Evolutionary conservation across 2,888 invertebrate species (phyloP), one percentile per base, ranked within the genome.

Genomic region (Tuberolachnus salignus): DNA sequence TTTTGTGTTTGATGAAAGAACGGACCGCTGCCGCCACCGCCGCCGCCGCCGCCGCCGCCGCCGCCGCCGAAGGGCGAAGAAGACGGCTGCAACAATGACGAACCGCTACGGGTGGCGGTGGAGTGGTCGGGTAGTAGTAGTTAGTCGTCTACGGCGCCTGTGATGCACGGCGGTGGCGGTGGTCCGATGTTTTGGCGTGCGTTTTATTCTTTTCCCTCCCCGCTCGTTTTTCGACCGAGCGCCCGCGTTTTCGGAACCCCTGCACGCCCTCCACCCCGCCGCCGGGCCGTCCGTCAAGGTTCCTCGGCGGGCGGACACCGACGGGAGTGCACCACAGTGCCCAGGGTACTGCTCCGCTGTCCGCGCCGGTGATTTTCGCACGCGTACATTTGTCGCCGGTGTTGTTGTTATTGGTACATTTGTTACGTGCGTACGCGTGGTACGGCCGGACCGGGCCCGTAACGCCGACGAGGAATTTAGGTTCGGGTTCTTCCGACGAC

Each of bases 131-230:
- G n/a, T 61, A 8, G 44, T 55, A 21, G 16, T 42, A 42, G 34
- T 11, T 21, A 57, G 4, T n/a, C 55, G 70, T 23, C 57, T n/a
- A 57, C 57, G 57, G 73, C 73, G 73, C 73, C 53, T 64, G 73
- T 64, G 64, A n/a, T n/a, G n/a, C n/a, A n/a, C 53, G 19, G 42
- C 59, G 49, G 72, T 51, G 21, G 63, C 21, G 73, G 51, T 16
- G 44, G 44, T 71, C 23, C 70, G 57, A 44, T 71, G 70, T 74
- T 74, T 74, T 64, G 73, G 51, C 73, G 53, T 74, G 51, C 61
- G 64, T 53, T 51, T 64, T 63, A 46, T 63, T 63, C 46, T 57
- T 16, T 14, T 9, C 6, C 16, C 53, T 6, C 10, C 21, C 16
- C 59, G 10, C 26, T 4, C 49, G 19, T n/a, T 61, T 71, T 55